These are phyloP conservation scores for Crypturellus undulatus DNA, from an alignment of 2,113 vertebrate species.

Conservation along the genomic window DNA sequence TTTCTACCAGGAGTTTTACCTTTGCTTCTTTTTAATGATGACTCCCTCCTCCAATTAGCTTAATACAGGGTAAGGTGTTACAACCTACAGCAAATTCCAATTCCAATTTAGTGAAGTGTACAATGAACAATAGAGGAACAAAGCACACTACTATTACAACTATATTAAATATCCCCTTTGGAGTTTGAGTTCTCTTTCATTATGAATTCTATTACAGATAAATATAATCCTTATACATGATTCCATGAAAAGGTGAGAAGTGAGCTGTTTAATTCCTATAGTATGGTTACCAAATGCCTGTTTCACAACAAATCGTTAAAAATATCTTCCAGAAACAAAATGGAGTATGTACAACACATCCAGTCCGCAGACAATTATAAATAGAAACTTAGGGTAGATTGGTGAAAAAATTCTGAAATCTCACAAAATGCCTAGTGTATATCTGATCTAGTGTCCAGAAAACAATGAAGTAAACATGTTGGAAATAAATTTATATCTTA, in stretches of 20 bases:
- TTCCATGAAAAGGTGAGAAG: not conserved
- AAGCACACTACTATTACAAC: not conserved
- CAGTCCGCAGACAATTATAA: not conserved
- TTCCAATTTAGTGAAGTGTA: not conserved
- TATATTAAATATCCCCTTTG: not conserved
- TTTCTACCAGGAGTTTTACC: not conserved
- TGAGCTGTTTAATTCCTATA: not conserved
- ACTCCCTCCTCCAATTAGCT: not conserved
- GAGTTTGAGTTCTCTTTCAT: not conserved
- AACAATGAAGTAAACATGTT: not conserved
- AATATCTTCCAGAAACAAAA: not conserved
- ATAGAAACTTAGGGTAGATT: not conserved
- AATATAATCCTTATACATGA: not conserved
- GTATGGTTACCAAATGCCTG: accelerated
- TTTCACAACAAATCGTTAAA: not conserved
- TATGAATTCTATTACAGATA: not conserved
- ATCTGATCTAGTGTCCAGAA: not conserved
- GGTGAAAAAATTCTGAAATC: not conserved
- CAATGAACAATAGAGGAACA: not conserved
- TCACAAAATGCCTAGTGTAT: not conserved
- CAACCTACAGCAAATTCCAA: not conserved
- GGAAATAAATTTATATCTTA: not conserved
- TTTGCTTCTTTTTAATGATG: not conserved
- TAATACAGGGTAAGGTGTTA: not conserved
- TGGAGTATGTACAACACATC: not conserved